Base-by-base conservation (phyloP, 2,888 invertebrate genomes). In the Scaeva pyrastri region DNA sequence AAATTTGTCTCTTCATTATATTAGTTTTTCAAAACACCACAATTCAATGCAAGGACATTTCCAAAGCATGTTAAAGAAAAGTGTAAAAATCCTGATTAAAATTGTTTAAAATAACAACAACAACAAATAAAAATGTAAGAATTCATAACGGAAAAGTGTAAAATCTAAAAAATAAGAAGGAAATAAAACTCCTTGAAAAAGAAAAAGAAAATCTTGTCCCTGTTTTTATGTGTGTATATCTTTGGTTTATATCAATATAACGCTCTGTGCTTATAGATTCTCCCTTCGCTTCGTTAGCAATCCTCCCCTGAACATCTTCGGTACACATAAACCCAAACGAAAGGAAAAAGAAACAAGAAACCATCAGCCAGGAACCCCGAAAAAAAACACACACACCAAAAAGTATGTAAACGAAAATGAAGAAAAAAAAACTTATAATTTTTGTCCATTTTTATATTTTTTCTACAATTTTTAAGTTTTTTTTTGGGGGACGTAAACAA, bases 191-290 rank as follows among this genome's bases (percentile, higher is more conserved):
- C 66, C 66, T 68, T 50, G 45, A 66, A 56, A 56, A 45, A 58
- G 56, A 66, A 52, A 39, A 66, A 64, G 41, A 80, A 80, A 85
- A 73, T 85, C 75, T 70, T 62, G 73, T 85, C 81, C 76, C 76
- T 77, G 76, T 50, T 76, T n/a, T 70, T 68, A 77, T 81, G 81
- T 85, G 85, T 85, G 81, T 81, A 77, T 85, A 85, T 80, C 73
- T 62, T 77, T 85, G 76, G 85, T 85, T 85, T 81, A 77, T 77
- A 77, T 77, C 81, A 76, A 76, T 77, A 80, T 55, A 55, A 55
- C 74, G 55, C 41, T 76, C 41, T 76, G 58, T 77, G 80, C 76
- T 74, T 43, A 70, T 66, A 68, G 48, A 80, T 80, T 70, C 45
- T 68, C 52, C 66, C 80, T 75, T 56, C 50, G 26, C 80, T 75